Conservation (phyloP, 2,113 vertebrate species). For the Ictalurus punctatus region DNA sequence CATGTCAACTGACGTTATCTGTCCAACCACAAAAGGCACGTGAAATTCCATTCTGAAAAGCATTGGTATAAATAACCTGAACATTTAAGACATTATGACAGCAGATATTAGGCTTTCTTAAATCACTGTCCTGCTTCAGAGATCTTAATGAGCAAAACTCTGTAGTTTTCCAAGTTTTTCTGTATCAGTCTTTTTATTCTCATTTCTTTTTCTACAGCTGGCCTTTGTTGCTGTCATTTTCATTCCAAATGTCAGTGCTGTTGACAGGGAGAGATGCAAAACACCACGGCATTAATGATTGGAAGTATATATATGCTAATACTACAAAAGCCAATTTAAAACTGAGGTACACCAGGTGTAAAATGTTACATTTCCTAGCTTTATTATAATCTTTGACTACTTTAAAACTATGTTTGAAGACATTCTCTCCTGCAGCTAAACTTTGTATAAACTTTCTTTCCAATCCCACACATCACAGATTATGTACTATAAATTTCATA, state of each 20-base stretch:
- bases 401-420: neutral
- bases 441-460: conserved; percentile 11
- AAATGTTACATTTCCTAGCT: neutral
- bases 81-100: neutral
- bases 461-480: conserved; percentile 20
- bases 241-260: neutral
- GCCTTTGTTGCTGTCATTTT: neutral
- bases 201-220: neutral
- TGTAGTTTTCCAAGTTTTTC: neutral
- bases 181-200: neutral
- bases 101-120: neutral
- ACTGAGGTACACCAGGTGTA: neutral
- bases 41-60: conserved; percentile 10
- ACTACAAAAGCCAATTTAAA: neutral
- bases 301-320: conserved; percentile 1
- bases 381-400: neutral
- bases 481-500: conserved; percentile 10
- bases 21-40: neutral
- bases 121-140: neutral
- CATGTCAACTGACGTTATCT: neutral
- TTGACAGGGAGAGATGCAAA: neutral
- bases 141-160: neutral
- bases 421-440: neutral
- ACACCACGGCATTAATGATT: neutral
- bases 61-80: conserved; percentile 1